Base-by-base conservation (phyloP, 2,797 vertebrate species). In the Sylvilagus floridanus region DNA sequence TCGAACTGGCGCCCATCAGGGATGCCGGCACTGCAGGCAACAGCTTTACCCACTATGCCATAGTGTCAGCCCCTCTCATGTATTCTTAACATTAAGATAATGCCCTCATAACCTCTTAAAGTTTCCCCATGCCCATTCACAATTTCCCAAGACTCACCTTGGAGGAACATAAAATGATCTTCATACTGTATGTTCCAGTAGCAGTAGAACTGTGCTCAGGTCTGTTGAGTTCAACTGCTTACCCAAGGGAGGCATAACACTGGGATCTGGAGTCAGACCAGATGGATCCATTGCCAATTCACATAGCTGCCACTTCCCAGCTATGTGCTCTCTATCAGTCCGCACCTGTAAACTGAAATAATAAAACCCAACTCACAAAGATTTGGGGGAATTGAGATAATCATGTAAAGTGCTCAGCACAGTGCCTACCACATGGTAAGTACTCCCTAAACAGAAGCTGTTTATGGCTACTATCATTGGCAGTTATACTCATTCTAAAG, bases 301-400 rank as follows among this genome's bases (percentile, higher is more conserved):
- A 16, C 26, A 77, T 75, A n/a, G 77, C 60, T n/a, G 10, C n/a
- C 24, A 68, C 63, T 63, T 88, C 3, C 3, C 57, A 66, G 42
- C 47, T 84, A 2, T 57, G 24, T 32, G n/a, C 24, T 54, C 30
- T 42, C 32, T 57, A 83, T 92, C 86, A 52, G 12, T 66, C 68
- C 30, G 91, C 57, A 68, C 91, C 32, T 82, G 4, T 82, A 93
- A 90, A 42, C 65, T 9, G 21, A 81, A 92, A 78, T 92, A 37
- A 82, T 76, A 63, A 37, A 37, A 32, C 28, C 12, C 24, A 57
- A 30, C 1, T 84, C 19, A 28, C 30, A 73, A 32, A 2, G 4
- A n/a, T 62, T 54, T 77, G 4, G 52, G 17, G 35, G 30, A 65
- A 82, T 8, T 93, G 35, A 83, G 3, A 26, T 69, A 69, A 71